phyloP scores from a whole-genome alignment of 2,888 invertebrate species.

The Toxonevra muliebris region DNA sequence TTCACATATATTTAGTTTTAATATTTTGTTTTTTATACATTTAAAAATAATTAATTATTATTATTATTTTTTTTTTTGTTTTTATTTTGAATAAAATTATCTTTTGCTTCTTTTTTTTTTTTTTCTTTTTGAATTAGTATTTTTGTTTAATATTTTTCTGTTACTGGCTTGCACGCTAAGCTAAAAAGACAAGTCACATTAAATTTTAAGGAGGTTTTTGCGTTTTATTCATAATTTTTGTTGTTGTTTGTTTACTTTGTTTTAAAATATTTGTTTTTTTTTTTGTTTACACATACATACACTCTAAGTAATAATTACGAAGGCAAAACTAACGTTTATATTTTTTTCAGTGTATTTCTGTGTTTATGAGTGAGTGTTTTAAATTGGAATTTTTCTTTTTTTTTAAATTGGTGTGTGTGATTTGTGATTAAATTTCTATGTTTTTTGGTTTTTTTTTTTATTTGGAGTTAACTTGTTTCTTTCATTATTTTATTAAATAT shows the following conservation, averaged over 20 bases:
- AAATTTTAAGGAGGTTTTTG: not conserved
- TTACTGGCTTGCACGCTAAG: not conserved
- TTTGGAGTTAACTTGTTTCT: too few relatives aligned
- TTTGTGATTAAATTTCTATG: too few relatives aligned
- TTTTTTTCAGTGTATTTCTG: too few relatives aligned
- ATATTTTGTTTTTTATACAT: conserved; percentile 35
- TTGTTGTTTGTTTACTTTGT: too few relatives aligned
- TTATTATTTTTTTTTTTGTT: too few relatives aligned
- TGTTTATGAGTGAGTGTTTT: too few relatives aligned
- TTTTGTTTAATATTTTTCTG: conserved; percentile 37
- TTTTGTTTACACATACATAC: conserved; percentile 25
- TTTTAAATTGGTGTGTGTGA: too few relatives aligned
- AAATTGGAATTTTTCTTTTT: too few relatives aligned
- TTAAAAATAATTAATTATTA: conserved; percentile 18
- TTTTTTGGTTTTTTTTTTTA: too few relatives aligned
- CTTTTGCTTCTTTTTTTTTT: not conserved
- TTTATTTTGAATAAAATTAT: conserved; percentile 19
- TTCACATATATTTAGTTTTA: conserved; percentile 31
- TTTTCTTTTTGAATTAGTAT: conserved; percentile 24
- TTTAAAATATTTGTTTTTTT: conserved; percentile 3
- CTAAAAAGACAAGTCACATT: conserved; percentile 3
- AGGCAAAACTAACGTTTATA: too few relatives aligned
- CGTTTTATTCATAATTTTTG: conserved; percentile 6
- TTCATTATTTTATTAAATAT: too few relatives aligned
- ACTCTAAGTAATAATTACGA: not conserved